Conservation (phyloP, 2,113 vertebrate genomes). For the Dascyllus trimaculatus region DNA sequence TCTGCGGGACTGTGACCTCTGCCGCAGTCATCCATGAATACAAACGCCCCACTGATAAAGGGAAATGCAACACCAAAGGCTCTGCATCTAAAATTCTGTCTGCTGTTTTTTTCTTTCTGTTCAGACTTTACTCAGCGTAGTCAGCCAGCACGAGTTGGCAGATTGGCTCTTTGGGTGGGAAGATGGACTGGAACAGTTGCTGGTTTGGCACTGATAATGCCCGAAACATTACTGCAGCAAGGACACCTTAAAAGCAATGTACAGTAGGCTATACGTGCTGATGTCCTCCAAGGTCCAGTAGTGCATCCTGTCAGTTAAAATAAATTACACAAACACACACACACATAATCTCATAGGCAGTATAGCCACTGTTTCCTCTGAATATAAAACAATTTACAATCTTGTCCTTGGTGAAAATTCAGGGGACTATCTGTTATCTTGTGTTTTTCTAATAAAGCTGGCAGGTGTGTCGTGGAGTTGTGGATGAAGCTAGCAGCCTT, state of each 20-base stretch:
- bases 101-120: constrained; percentile 29
- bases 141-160: constrained; percentile 22
- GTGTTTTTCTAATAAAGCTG: constrained; percentile 31
- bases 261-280: constrained; percentile 27
- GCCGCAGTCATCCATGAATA: constrained; percentile 39
- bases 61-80: constrained; percentile 40
- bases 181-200: constrained; percentile 40
- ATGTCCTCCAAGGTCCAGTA: constrained; percentile 51
- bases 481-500: constrained; percentile 20
- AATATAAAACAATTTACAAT: constrained; percentile 64
- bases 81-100: constrained; percentile 45
- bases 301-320: constrained; percentile 53
- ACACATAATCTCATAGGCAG: constrained; percentile 20
- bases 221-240: constrained; percentile 42
- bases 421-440: constrained; percentile 44
- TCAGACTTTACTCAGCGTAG: constrained; percentile 30
- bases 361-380: constrained; percentile 38
- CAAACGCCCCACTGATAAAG: constrained; percentile 54
- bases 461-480: constrained; percentile 39
- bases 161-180: constrained; percentile 35
- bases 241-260: constrained; percentile 53
- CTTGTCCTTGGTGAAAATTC: constrained; percentile 56
- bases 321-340: constrained; percentile 47
- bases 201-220: constrained; percentile 43
- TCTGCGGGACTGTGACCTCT: constrained; percentile 53